Percentiles rank a stretch among this genome's conserved stretches.
phyloP scores from a whole-genome alignment of 37 sponge, comb jelly and placozoan species.

The Ianthella basta region DNA sequence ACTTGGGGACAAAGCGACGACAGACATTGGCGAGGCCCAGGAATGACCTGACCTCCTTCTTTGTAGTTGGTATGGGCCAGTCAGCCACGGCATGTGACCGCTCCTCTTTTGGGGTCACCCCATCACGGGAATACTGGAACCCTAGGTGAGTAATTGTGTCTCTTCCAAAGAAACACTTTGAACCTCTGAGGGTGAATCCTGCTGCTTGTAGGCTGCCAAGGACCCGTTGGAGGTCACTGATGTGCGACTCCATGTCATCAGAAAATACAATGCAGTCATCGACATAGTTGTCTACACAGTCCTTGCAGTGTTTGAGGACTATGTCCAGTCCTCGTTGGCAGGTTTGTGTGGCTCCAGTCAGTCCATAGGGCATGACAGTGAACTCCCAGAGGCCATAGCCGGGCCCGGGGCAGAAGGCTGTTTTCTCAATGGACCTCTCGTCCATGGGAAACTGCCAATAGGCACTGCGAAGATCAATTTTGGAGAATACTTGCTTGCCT shows the following conservation, averaged over 20 bases:
- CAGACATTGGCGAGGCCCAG: conserved; percentile 11
- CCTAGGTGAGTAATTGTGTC: conserved; percentile 17
- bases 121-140: not conserved
- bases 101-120: not conserved
- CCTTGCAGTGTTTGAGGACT: conserved; percentile 21
- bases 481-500: not conserved
- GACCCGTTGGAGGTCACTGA: not conserved
- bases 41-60: not conserved
- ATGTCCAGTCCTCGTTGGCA: conserved; percentile 27
- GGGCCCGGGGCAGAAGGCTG: conserved; percentile 25
- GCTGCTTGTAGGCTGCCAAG: not conserved
- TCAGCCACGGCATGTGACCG: not conserved
- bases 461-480: conserved; percentile 8
- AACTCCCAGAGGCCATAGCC: conserved; percentile 38
- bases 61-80: conserved; percentile 12
- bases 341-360: conserved; percentile 26
- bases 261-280: conserved; percentile 16
- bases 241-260: not conserved
- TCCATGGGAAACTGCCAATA: conserved; percentile 22
- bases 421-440: not conserved
- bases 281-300: conserved; percentile 9
- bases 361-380: conserved; percentile 30
- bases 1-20: conserved; percentile 2
- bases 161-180: conserved; percentile 12
- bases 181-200: not conserved